Evolutionary conservation across 2,888 invertebrate genomes (phyloP), one percentile per base, ranked within the genome.

Genomic region (Hyles lineata): DNA sequence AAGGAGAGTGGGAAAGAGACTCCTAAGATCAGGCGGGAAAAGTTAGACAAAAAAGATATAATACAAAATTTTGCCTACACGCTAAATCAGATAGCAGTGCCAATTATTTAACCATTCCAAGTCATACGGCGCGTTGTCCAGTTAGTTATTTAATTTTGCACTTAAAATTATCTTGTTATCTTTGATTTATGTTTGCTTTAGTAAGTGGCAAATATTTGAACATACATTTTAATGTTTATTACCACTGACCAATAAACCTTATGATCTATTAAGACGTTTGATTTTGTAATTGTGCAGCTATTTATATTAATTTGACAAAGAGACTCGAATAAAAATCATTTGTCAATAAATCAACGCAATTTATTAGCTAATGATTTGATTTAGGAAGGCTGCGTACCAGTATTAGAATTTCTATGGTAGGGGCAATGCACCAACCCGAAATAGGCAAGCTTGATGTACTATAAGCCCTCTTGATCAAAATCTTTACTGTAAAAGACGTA

Each of bases 101-200:
- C 55, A 67, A 63, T 72, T 21, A 63, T 58, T 72, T 15, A 67
- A n/a, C 23, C 32, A 63, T 71, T 63, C 61, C 21, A 71, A 50
- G 21, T 52, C n/a, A 71, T 55, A 25, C 55, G 15, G 15, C 71
- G 50, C 32, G 11, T 35, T 62, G 62, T 15, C 17, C 17, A 21
- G 67, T 50, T 21, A 23, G 50, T 25, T 50, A 67, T 67, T 67
- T 67, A 67, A 67, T 67, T 67, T 67, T 67, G 43, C 67, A 67
- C 67, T 67, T 67, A 67, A 67, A 50, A 23, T 67, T 67, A 67
- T 50, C 67, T 67, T 67, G 50, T 67, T 67, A 50, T 67, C 67
- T 43, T 15, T 67, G 50, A 67, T 67, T 67, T 67, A 67, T 67
- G 43, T 67, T 63, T 63, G 63, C 11, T 50, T 67, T 67, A 23